These are phyloP conservation scores for Aptenodytes forsteri DNA, from an alignment of 2,113 vertebrate species.

Conservation along the genomic window DNA sequence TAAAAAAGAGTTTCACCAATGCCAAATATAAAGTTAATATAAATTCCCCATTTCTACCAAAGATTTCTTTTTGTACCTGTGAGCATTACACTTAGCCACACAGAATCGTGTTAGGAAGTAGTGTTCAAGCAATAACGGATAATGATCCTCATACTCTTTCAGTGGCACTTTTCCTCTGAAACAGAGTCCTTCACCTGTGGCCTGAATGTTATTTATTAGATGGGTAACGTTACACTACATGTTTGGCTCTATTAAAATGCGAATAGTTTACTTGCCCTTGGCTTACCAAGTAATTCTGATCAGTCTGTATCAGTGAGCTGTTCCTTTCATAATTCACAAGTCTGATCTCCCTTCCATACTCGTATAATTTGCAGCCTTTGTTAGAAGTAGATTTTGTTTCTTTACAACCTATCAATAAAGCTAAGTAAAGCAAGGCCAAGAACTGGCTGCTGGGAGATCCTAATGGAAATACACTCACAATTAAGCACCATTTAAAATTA, in stretches of 20 bases:
- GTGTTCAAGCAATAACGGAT: background rate
- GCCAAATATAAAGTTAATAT: background rate
- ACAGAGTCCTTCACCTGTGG: background rate
- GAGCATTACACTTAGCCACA: background rate
- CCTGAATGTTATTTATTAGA: background rate
- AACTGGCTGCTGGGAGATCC: conserved; percentile 9
- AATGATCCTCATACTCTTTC: background rate
- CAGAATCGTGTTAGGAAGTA: background rate
- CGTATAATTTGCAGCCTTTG: background rate
- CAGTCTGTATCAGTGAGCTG: background rate
- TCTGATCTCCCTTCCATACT: background rate
- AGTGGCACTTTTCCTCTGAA: background rate
- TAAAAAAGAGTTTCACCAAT: background rate
- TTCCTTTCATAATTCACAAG: background rate
- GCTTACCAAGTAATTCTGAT: background rate
- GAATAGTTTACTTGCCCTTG: background rate
- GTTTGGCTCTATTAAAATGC: background rate
- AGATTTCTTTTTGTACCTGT: background rate
- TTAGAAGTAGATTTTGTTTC: background rate
- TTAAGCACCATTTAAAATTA: conserved; percentile 50
- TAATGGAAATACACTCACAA: background rate
- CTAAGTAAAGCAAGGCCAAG: background rate
- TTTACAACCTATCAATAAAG: background rate
- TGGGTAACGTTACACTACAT: background rate
- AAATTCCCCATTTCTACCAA: background rate